These are phyloP conservation scores for Hylaeus volcanicus DNA, from an alignment of 1,140 invertebrate species.

Conservation along the genomic window DNA sequence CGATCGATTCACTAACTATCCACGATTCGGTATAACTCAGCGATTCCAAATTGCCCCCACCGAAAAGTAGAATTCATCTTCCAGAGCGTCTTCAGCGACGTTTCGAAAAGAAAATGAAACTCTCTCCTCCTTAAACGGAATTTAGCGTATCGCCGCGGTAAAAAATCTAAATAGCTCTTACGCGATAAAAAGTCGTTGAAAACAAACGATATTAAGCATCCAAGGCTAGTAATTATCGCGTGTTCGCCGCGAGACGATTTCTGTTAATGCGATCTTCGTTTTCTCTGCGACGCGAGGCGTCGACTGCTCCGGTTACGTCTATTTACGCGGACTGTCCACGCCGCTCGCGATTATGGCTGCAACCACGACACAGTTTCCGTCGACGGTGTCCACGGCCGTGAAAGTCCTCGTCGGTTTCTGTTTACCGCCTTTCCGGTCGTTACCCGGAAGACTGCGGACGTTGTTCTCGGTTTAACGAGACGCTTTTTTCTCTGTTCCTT, in stretches of 20 bases:
- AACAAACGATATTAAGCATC: neutral
- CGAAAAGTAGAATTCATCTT: too few species aligned
- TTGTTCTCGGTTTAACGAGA: neutral
- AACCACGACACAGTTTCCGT: neutral
- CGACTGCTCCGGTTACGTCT: neutral
- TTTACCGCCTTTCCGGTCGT: neutral
- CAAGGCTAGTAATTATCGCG: constrained; percentile 33
- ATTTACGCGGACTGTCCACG: neutral
- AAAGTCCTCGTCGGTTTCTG: neutral
- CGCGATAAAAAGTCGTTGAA: neutral
- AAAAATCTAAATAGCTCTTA: neutral
- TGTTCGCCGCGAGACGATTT: constrained; percentile 15
- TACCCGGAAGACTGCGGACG: neutral
- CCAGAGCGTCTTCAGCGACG: too few species aligned
- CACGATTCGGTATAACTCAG: too few species aligned
- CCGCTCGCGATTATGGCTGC: neutral
- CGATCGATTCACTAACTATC: too few species aligned
- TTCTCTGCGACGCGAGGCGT: constrained; percentile 14
- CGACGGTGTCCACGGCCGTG: neutral
- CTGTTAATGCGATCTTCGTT: constrained; percentile 4
- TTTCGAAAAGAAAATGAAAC: neutral
- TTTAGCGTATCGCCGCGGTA: neutral
- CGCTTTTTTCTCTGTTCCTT: too few species aligned
- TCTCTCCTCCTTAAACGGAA: neutral
- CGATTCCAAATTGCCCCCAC: too few species aligned